These are phyloP conservation scores for Platerodrilus igneus DNA, from an alignment of 2,888 invertebrate species.

Conservation along the genomic window DNA sequence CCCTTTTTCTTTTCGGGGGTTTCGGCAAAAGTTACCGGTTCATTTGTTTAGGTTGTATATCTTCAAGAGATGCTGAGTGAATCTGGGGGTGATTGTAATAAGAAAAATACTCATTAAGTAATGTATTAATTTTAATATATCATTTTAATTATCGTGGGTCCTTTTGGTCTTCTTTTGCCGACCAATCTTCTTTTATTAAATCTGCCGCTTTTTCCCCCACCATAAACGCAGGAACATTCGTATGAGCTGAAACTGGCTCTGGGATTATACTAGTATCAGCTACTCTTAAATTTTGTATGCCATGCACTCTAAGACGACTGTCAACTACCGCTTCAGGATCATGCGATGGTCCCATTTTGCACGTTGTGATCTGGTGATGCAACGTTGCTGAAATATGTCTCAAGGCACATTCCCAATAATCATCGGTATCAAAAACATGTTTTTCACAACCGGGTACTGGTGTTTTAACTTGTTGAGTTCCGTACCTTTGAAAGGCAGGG, in stretches of 20 bases:
- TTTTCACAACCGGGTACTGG: slow-evolving; percentile 52
- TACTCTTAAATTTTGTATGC: slow-evolving; percentile 51
- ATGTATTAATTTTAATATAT: too few species aligned
- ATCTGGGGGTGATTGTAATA: too few species aligned
- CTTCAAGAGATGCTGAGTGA: too few species aligned
- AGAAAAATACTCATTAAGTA: too few species aligned
- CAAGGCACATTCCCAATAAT: slow-evolving; percentile 53
- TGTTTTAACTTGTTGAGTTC: slow-evolving; percentile 42
- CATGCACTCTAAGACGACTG: slow-evolving; percentile 51
- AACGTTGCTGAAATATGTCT: slow-evolving; percentile 48
- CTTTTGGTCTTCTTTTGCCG: too few species aligned
- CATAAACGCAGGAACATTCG: slow-evolving; percentile 53
- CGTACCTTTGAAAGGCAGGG: slow-evolving; percentile 49
- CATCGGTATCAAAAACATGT: slow-evolving; percentile 46
- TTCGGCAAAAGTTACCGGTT: too few species aligned
- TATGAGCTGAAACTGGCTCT: slow-evolving; percentile 50
- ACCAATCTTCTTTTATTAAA: slow-evolving; percentile 49
- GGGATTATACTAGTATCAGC: slow-evolving; percentile 57
- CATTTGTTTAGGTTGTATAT: too few species aligned
- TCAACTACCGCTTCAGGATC: slow-evolving; percentile 57
- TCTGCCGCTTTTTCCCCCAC: slow-evolving; percentile 56
- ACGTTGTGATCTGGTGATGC: slow-evolving; percentile 54
- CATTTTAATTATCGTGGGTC: too few species aligned
- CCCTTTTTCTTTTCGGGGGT: too few species aligned
- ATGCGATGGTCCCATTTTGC: slow-evolving; percentile 53